Base-by-base conservation (phyloP, 2,888 invertebrate species). In the Cryptus viduatorius region DNA sequence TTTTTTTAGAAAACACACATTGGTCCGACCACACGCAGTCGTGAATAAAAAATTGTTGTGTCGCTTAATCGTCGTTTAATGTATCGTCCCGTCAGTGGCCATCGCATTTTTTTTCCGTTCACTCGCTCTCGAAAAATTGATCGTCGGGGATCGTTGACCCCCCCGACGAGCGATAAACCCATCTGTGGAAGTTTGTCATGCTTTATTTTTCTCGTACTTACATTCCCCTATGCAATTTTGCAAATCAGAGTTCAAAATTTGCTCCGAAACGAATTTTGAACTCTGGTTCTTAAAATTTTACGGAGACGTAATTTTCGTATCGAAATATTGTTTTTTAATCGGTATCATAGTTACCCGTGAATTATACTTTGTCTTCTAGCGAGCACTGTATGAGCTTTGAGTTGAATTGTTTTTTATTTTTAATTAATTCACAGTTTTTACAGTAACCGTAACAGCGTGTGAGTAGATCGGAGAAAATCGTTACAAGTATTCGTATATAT, bases 301-400 rank as follows among this genome's bases (percentile, higher is more conserved):
- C 19, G 0, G 7, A 53, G 8, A 53, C 16, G 7, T 12, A 53
- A 53, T 10, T 19, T 53, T 8, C 10, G 16, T 7, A 37, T 24
- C 37, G 37, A 8, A 4, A 7, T 7, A 37, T 37, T 1, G 4
- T 37, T 37, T 37, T 37, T 37, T 37, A 37, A 7, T 7, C 37
- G 8, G 4, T 37, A 37, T 37, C 4, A 37, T 37, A 37, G 53
- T 53, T 19, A 65, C 61, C n/a, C 14, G 67, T 56, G 24, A 72
- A 53, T 16, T 42, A 29, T 46, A 7, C 7, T 37, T 56, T 53
- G 37, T 79, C 24, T 24, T 24, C 24, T 24, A 82, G 65, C 61
- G 16, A 82, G 79, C 82, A 84, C 84, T 69, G 79, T 76, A 76
- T 82, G 67, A 65, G 48, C 75, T 75, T 80, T 16, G 46, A 37